These are phyloP conservation scores for Esox lucius DNA, from an alignment of 2,797 vertebrate genomes.

Conservation along the genomic window DNA sequence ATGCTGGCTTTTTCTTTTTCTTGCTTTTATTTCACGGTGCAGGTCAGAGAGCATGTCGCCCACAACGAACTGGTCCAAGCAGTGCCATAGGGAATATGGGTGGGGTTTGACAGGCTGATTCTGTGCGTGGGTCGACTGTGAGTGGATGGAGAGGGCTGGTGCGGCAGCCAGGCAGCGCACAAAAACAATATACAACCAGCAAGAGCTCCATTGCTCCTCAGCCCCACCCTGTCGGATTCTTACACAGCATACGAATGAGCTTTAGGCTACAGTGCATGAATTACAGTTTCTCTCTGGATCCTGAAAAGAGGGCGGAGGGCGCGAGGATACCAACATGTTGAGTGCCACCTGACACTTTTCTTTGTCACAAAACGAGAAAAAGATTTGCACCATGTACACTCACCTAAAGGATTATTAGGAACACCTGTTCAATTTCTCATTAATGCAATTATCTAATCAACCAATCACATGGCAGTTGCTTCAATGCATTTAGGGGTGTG, in stretches of 20 bases:
- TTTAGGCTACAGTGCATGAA: background rate
- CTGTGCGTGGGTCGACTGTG: conserved; percentile 52
- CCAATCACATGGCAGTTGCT: no score
- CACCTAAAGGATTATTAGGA: no score
- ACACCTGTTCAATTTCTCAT: no score
- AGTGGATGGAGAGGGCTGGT: conserved; percentile 19
- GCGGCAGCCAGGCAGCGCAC: background rate
- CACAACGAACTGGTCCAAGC: background rate
- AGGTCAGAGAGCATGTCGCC: no score
- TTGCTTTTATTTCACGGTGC: no score
- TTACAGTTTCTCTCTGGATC: no score
- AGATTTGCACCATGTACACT: background rate
- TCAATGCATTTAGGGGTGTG: no score
- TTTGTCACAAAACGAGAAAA: background rate
- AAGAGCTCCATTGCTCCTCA: background rate
- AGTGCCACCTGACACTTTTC: no score
- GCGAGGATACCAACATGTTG: no score
- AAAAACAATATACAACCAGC: background rate
- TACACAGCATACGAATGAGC: background rate
- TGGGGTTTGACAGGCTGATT: background rate
- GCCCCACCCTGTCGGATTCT: background rate
- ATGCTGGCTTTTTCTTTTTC: no score
- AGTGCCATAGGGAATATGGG: background rate
- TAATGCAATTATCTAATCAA: no score
- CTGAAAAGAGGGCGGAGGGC: no score